phyloP scores from a whole-genome alignment of 2,888 invertebrate genomes.

The Priocnemis perturbator region DNA sequence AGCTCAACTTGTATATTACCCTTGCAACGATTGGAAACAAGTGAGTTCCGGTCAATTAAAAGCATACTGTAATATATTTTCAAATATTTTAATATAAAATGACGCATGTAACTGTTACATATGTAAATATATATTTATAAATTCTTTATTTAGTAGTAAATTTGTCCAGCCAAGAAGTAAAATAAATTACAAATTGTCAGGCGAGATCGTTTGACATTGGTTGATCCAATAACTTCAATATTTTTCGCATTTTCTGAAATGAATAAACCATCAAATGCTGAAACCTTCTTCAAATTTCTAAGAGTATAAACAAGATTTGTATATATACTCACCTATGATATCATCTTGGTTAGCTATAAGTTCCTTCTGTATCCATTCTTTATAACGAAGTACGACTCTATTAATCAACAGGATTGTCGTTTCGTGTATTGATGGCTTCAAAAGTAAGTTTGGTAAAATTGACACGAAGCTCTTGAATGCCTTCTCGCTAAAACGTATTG shows the following conservation, averaged over 20 bases:
- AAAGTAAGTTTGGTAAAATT: constrained; percentile 62
- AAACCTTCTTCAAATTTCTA: background rate
- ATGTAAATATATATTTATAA: constrained; percentile 12
- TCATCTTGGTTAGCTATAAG: constrained; percentile 58
- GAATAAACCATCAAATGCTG: constrained; percentile 17
- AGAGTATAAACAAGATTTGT: background rate
- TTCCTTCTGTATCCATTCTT: constrained; percentile 62
- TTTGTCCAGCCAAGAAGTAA: constrained; percentile 66
- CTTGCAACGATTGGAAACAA: background rate
- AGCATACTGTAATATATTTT: background rate
- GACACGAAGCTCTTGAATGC: constrained; percentile 64
- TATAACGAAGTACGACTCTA: constrained; percentile 64
- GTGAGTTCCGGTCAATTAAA: background rate
- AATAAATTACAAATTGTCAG: constrained; percentile 71
- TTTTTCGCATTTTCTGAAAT: constrained; percentile 68
- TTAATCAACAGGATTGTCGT: constrained; percentile 66
- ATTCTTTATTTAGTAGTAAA: constrained; percentile 62
- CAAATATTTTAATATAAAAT: constrained; percentile 1
- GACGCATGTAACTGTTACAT: constrained; percentile 6
- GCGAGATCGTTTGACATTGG: constrained; percentile 64
- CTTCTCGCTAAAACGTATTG: constrained; percentile 54
- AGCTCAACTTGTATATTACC: background rate
- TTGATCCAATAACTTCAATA: constrained; percentile 66
- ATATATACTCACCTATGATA: constrained; percentile 62
- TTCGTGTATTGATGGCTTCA: constrained; percentile 62